These are phyloP conservation scores for Ferdinandea cuprea DNA, from an alignment of 2,888 invertebrate species.

Conservation along the genomic window DNA sequence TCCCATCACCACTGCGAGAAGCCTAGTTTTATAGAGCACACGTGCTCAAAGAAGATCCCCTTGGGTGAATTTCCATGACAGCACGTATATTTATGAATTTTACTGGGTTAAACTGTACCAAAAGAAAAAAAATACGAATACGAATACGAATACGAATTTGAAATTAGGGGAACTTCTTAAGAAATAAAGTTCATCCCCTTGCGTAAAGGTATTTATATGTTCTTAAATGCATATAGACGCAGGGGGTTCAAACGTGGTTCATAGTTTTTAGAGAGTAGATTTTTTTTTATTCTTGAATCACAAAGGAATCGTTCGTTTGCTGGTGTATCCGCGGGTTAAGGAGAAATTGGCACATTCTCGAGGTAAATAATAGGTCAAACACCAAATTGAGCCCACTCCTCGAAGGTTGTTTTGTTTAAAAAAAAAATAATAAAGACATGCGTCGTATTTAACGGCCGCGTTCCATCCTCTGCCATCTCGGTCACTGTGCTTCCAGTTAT, in stretches of 20 bases:
- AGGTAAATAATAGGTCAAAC: no score
- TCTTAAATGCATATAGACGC: slow-evolving; percentile 18
- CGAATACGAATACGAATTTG: slow-evolving; percentile 16
- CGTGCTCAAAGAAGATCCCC: slow-evolving; percentile 69
- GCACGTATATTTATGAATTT: slow-evolving; percentile 38
- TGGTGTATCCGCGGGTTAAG: neutral
- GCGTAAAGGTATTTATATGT: slow-evolving; percentile 24
- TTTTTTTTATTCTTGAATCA: neutral
- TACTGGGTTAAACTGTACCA: slow-evolving; percentile 65
- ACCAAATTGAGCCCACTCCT: no score
- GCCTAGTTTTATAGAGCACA: slow-evolving; percentile 73
- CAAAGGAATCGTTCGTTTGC: neutral
- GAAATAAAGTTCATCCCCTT: slow-evolving; percentile 24
- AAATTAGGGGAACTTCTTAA: slow-evolving; percentile 29
- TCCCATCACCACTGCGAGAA: slow-evolving; percentile 57
- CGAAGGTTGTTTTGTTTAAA: no score
- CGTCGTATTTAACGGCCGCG: no score
- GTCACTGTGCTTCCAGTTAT: no score
- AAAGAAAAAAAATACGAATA: slow-evolving; percentile 16
- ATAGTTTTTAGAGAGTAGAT: neutral
- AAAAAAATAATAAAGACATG: no score
- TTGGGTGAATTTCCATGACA: slow-evolving; percentile 62
- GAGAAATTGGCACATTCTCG: neutral
- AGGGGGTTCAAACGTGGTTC: slow-evolving; percentile 21
- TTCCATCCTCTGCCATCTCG: no score